Evolutionary conservation across 2,113 vertebrate genomes (phyloP), one percentile per base, ranked within the genome.

Genomic region (Phalacrocorax carbo): DNA sequence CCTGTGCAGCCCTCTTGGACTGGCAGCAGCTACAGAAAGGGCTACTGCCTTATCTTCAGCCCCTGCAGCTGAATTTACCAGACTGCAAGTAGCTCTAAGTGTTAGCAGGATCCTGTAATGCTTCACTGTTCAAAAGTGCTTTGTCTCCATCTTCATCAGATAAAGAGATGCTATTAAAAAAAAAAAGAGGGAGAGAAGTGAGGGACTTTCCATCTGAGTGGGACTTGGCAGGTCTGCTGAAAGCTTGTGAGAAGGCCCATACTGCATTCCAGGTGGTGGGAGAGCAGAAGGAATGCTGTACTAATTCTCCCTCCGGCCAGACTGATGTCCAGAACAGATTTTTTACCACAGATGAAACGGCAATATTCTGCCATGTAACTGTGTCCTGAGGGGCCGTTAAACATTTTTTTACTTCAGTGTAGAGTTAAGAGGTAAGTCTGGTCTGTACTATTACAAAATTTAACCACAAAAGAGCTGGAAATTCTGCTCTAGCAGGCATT

Each of bases 251-350:
- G 66, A 96, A 93, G 73, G 78, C 61, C 78, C 84, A 79, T 72
- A 69, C 87, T 62, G 51, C 87, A 88, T 95, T 93, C 94, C 96
- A 96, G 92, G 78, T 88, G 87, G 81, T 94, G 84, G 86, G 84
- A 94, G 82, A 69, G 68, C 89, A 95, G 84, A 93, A 93, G 90
- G 96, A 97, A 96, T 96, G 92, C 61, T 94, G 84, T 79, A 58
- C 87, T 94, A 87, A 85, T 91, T 95, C 70, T 90, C 70, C 90
- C 89, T 95, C 81, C 0, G 23, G 91, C 91, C 78, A 96, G 49
- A 87, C 84, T 96, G 82, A 69, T 85, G 81, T 94, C 87, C 95
- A 97, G 95, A 95, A 87, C 84, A 95, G 78, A 96, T 94, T 93
- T 96, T 94, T 96, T 78, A 88, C 34, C 0, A 1, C 70, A 69